Evolutionary conservation across 2,113 vertebrate genomes (phyloP).

Genomic region (Amphiprion ocellaris): DNA sequence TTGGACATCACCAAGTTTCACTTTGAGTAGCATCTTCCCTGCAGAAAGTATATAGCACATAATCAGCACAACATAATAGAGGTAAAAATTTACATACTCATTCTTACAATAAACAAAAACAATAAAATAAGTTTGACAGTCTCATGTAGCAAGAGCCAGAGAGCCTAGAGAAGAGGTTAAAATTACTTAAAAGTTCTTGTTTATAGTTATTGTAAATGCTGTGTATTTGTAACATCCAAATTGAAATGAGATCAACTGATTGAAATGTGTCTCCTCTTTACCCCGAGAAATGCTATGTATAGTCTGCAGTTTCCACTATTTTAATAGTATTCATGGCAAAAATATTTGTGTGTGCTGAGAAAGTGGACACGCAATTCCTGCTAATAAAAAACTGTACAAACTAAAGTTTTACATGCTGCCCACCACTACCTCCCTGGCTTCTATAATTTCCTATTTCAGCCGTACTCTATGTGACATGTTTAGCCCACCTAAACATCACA

Average conservation of each 20-base stretch:
- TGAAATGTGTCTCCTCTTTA: not conserved
- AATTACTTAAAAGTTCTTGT: not conserved
- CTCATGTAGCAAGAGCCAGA: too few relatives aligned
- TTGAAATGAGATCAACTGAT: not conserved
- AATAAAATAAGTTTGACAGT: too few relatives aligned
- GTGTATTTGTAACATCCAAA: not conserved
- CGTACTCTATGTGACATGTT: constrained; percentile 30
- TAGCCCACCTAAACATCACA: constrained; percentile 33
- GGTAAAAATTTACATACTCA: too few relatives aligned
- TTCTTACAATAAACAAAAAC: too few relatives aligned
- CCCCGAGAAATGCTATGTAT: not conserved
- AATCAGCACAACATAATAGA: too few relatives aligned
- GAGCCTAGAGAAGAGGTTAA: too few relatives aligned
- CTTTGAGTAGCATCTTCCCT: too few relatives aligned
- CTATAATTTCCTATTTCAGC: constrained; percentile 9
- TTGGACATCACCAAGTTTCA: too few relatives aligned
- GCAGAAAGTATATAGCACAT: too few relatives aligned
- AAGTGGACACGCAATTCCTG: constrained; percentile 4
- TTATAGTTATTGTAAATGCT: not conserved
- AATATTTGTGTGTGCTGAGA: constrained; percentile 24
- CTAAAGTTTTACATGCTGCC: not conserved
- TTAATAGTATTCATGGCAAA: constrained; percentile 9
- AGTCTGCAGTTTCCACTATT: not conserved
- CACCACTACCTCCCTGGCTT: constrained; percentile 2
- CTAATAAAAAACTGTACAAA: constrained; percentile 23